Percentiles rank a stretch among this genome's conserved stretches.
Conservation (phyloP, 1,140 invertebrate genomes). For the Diachasma alloeum region DNA sequence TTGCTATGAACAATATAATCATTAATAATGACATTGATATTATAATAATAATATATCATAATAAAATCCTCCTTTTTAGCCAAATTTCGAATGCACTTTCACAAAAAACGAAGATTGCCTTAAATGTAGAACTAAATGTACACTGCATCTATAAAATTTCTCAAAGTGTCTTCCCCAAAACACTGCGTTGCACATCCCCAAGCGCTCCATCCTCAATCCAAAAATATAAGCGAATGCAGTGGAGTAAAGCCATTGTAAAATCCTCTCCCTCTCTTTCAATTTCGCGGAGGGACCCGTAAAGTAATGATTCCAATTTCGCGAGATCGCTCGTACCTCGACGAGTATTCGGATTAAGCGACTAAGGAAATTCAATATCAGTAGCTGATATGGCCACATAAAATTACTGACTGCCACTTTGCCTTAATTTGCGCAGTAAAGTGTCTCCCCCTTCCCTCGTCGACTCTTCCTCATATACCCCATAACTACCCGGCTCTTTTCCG, state of each 20-base stretch:
- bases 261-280: constrained; percentile 43
- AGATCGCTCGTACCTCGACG: constrained; percentile 52
- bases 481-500: constrained; percentile 21
- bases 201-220: not conserved
- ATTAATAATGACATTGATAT: too few species aligned
- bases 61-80: too few species aligned
- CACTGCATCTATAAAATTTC: not conserved
- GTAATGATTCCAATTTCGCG: constrained; percentile 64
- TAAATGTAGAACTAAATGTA: too few species aligned
- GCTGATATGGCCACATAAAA: constrained; percentile 65
- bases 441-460: constrained; percentile 22
- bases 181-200: too few species aligned
- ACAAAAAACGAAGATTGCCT: too few species aligned
- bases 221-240: not conserved
- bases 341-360: constrained; percentile 64
- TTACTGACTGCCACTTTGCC: constrained; percentile 64
- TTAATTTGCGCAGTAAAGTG: constrained; percentile 65
- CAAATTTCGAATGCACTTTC: too few species aligned
- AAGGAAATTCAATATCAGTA: constrained; percentile 66
- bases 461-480: constrained; percentile 25
- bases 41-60: too few species aligned
- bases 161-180: too few species aligned
- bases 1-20: too few species aligned
- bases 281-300: constrained; percentile 54
- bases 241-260: not conserved